Evolutionary conservation across 2,888 invertebrate species (phyloP), one percentile per base, ranked within the genome.

Genomic region (Chaitophorus viminalis): DNA sequence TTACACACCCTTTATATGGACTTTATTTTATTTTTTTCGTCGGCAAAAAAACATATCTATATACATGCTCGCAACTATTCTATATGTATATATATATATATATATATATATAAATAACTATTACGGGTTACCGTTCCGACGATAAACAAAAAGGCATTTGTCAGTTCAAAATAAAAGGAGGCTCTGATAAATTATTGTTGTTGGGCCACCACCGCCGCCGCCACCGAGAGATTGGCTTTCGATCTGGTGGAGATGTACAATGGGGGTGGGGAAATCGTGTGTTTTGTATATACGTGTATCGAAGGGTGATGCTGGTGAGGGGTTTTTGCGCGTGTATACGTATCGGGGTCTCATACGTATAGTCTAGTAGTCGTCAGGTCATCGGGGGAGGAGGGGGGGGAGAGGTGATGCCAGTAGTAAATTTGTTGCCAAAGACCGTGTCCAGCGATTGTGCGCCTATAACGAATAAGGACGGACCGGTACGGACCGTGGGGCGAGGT

Each of bases 141-240:
- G 87, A 87, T 87, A 87, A 87, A 87, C 79, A 81, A 87, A 87
- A 87, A 79, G 46, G 81, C 87, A 87, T 87, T 87, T 87, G 87
- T 87, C 87, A 65, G 81, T 87, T 65, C 6, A 78, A 65, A 81
- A 79, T 79, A 79, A 54, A 86, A 85, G 33, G 76, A 18, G 65
- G 46, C 18, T n/a, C 52, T 85, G 84, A 85, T 85, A 85, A 85
- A 85, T 85, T 33, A 68, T 70, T 85, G 76, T 76, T 18, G 84
- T 36, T 4, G 36, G 36, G 29, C 72, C 76, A 17, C 76, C 54
- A 52, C 78, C 78, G 79, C 36, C 75, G 33, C 46, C 46, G 14
- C 46, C 46, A 11, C 76, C 79, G 39, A 60, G 81, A 81, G 87
- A 87, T 87, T 87, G 87, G 87, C 87, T 87, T 87, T 75, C 29